phyloP scores from a whole-genome alignment of 1,140 invertebrate genomes.

The Nephila pilipes region DNA sequence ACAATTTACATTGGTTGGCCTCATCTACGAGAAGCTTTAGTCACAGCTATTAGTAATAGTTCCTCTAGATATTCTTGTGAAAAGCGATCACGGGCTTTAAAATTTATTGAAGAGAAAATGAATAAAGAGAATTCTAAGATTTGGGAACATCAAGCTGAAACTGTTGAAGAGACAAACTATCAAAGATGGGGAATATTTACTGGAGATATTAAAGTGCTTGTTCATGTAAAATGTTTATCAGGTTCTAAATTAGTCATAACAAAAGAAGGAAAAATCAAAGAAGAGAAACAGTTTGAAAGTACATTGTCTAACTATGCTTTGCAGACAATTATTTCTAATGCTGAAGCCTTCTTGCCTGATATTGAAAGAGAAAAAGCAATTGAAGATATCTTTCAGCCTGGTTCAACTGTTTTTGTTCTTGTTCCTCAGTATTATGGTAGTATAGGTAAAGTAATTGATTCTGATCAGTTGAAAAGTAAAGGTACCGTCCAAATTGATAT shows the following conservation, averaged over 20 bases:
- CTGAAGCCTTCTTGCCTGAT: conserved; percentile 83
- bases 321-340: conserved; percentile 86
- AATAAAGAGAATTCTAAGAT: conserved; percentile 42
- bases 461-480: conserved; percentile 49
- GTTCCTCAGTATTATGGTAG: conserved; percentile 90
- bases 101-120: conserved; percentile 24
- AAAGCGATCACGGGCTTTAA: background rate
- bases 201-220: conserved; percentile 86
- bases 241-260: conserved; percentile 84
- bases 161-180: conserved; percentile 79
- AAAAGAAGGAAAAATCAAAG: conserved; percentile 83
- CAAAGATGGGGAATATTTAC: conserved; percentile 86
- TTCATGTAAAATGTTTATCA: conserved; percentile 88
- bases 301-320: conserved; percentile 85
- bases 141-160: conserved; percentile 40
- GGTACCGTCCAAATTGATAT: conserved; percentile 33
- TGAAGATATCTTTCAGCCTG: conserved; percentile 87
- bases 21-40: conserved; percentile 88
- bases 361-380: conserved; percentile 82
- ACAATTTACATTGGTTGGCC: conserved; percentile 92
- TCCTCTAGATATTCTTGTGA: conserved; percentile 36
- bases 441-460: conserved; percentile 84
- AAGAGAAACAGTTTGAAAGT: conserved; percentile 87
- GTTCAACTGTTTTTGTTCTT: conserved; percentile 88
- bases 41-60: conserved; percentile 71